A percentile compares a stretch with the other conserved stretches of the same genome.
Evolutionary conservation across 1,140 invertebrate species (phyloP).

Genomic region (Bombus impatiens): DNA sequence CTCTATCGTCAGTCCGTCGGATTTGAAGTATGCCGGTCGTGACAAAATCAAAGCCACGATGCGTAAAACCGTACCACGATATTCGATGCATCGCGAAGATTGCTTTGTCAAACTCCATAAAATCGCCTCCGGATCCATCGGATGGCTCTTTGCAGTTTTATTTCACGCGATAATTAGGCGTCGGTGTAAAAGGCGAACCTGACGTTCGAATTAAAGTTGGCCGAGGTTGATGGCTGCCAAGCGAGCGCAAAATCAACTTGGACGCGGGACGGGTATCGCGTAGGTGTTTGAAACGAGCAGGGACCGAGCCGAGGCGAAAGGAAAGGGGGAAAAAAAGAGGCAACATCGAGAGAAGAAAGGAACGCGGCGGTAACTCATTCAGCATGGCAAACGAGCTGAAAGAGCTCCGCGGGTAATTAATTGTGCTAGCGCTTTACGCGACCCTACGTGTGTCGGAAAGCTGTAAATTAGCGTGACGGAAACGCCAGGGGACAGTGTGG

Average conservation of each 20-base stretch:
- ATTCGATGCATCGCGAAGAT: constrained; percentile 12
- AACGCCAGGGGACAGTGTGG: constrained; percentile 55
- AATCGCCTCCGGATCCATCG: background rate
- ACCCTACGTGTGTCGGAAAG: constrained; percentile 48
- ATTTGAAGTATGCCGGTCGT: too few species aligned
- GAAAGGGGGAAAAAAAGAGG: constrained; percentile 6
- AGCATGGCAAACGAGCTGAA: constrained; percentile 73
- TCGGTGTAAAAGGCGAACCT: constrained; percentile 41
- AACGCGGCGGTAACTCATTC: constrained; percentile 72
- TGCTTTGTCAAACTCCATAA: constrained; percentile 9
- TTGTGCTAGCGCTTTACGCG: constrained; percentile 71
- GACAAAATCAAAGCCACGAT: background rate
- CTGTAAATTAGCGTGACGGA: constrained; percentile 72
- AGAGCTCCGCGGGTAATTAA: constrained; percentile 75
- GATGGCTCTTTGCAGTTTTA: background rate
- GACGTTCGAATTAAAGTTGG: constrained; percentile 62
- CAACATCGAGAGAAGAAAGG: constrained; percentile 65
- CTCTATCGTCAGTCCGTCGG: too few species aligned
- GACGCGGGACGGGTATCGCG: constrained; percentile 55
- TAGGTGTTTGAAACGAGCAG: constrained; percentile 60
- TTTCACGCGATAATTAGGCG: constrained; percentile 33
- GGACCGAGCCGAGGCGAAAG: background rate
- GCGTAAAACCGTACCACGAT: background rate
- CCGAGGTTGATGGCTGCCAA: constrained; percentile 56
- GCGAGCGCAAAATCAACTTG: constrained; percentile 51